Conservation (phyloP, 2,888 invertebrate genomes). For the Aphodius sticticus region DNA sequence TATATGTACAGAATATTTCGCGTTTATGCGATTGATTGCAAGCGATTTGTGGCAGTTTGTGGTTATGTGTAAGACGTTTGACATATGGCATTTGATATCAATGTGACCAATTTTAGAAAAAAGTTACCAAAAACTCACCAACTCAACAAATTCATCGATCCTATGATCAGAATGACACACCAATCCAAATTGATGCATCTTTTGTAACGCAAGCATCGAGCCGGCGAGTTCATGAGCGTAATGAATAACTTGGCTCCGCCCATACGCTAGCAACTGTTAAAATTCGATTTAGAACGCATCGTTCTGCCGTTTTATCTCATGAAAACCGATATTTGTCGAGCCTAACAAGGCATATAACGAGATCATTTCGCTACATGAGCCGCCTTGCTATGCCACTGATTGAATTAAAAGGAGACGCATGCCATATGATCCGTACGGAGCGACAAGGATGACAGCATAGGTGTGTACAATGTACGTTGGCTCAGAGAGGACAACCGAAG, state of each 20-base stretch:
- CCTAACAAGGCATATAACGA: constrained; percentile 18
- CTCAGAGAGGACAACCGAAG: constrained; percentile 20
- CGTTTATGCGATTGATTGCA: too few species aligned
- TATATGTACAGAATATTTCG: too few species aligned
- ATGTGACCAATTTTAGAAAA: too few species aligned
- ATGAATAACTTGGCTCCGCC: not conserved
- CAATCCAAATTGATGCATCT: not conserved
- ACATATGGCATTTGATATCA: too few species aligned
- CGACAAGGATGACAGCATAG: constrained; percentile 8
- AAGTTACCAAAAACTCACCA: too few species aligned
- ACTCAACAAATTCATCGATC: too few species aligned
- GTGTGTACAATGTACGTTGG: not conserved
- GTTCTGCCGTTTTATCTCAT: not conserved
- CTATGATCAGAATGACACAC: not conserved
- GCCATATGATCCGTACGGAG: not conserved
- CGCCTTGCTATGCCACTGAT: not conserved
- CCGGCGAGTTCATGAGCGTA: not conserved
- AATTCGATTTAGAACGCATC: not conserved
- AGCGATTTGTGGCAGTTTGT: too few species aligned
- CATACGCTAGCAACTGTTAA: not conserved
- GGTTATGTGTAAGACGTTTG: too few species aligned
- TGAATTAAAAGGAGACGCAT: constrained; percentile 12
- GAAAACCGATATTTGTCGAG: constrained; percentile 7
- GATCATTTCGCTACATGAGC: constrained; percentile 17
- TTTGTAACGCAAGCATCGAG: not conserved